Evolutionary conservation across 2,113 vertebrate genomes (phyloP), one percentile per base, ranked within the genome.

Genomic region (Ptilonorhynchus violaceus): DNA sequence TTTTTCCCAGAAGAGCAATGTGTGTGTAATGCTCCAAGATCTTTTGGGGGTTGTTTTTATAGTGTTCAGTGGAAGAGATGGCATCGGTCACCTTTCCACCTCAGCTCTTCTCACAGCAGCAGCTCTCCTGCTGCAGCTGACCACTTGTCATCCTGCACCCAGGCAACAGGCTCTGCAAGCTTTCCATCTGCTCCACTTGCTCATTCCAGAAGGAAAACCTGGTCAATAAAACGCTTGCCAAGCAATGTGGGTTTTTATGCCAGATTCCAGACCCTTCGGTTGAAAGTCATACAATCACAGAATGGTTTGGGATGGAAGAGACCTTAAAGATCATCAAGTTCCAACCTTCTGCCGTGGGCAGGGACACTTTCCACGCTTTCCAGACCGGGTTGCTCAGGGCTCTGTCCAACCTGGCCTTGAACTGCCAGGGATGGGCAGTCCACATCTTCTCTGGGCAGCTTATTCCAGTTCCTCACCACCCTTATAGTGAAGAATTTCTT

Each of bases 191-290:
- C 47, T 92, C 7, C 59, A 4, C 78, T 73, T 85, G 37, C 30
- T 85, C 58, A 56, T 88, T 70, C 82, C 78, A 85, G 69, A 76
- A 87, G 25, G 12, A 88, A 93, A 89, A 81, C 20, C 37, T 72
- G 73, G 46, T 33, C 66, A 47, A 27, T 33, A 31, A 46, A 89
- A 78, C 17, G 15, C 24, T 87, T 75, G 72, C 52, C 78, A 89
- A 81, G 33, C 28, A 41, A 47, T 24, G 11, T 0, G 0, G 58
- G 22, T 59, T 83, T 88, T 55, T 13, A 28, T 63, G 56, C 33
- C 75, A 62, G 19, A 33, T 49, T 59, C 47, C 56, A 85, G 56
- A 41, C 33, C 33, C 22, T 44, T 67, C 66, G 50, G 31, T 11
- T 50, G 24, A 41, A 83, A 70, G n/a, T 6, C 25, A 16, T 5